Conservation (phyloP, 2,113 vertebrate genomes). For the Brachyhypopomus occidentalis region DNA sequence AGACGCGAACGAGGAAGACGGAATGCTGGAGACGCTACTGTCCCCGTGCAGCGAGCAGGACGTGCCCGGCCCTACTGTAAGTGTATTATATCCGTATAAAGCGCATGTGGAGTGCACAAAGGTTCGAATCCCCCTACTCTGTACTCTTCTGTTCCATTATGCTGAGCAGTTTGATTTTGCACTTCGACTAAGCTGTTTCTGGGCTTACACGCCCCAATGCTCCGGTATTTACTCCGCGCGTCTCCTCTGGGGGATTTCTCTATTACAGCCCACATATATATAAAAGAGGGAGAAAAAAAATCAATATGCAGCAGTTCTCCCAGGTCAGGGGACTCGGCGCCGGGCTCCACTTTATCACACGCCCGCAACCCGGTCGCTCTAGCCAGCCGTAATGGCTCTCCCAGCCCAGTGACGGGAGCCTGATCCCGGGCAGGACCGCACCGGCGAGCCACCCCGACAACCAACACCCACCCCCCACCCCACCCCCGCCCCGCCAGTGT, state of each 20-base stretch:
- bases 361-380: conserved; percentile 51
- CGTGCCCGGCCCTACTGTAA: background rate
- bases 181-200: conserved; percentile 33
- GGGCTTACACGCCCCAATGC: conserved; percentile 49
- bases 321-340: conserved; percentile 18
- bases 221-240: conserved; percentile 50
- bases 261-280: conserved; percentile 56
- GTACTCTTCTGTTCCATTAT: conserved; percentile 31
- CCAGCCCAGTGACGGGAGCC: conserved; percentile 64
- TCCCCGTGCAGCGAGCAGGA: background rate
- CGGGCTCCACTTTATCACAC: conserved; percentile 52
- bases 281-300: conserved; percentile 56
- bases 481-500: background rate
- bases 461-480: conserved; percentile 35
- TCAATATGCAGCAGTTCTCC: conserved; percentile 66
- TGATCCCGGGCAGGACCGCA: conserved; percentile 62
- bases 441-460: background rate
- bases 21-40: background rate
- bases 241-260: conserved; percentile 49
- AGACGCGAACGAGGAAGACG: background rate
- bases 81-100: conserved; percentile 14
- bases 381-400: conserved; percentile 59
- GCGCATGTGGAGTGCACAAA: conserved; percentile 32
- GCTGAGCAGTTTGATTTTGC: conserved; percentile 55
- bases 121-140: conserved; percentile 41